phyloP scores from a whole-genome alignment of 2,888 invertebrate genomes.

The Eupithecia subumbrata region DNA sequence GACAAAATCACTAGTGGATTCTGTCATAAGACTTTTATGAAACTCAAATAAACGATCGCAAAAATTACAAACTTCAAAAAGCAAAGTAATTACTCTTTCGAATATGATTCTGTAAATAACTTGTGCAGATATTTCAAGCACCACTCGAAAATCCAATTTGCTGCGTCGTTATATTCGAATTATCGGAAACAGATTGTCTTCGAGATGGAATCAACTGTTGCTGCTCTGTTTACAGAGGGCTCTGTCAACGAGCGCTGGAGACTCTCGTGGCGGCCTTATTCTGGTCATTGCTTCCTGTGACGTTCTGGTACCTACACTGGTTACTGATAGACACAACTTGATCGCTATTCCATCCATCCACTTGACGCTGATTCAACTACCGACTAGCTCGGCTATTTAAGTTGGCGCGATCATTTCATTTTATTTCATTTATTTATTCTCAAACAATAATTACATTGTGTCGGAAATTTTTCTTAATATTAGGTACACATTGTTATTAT shows the following conservation, averaged over 20 bases:
- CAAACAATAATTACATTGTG: no score
- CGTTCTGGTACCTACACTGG: not conserved
- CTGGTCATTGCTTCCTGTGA: not conserved
- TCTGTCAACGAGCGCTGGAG: conserved; percentile 15
- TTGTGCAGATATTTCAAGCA: conserved; percentile 22
- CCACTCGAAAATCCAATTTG: conserved; percentile 34
- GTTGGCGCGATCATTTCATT: no score
- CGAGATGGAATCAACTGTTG: conserved; percentile 37
- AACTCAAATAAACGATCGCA: not conserved
- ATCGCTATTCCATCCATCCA: not conserved
- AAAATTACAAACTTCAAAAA: not conserved
- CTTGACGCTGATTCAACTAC: no score
- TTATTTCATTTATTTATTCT: no score
- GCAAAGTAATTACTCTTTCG: conserved; percentile 1
- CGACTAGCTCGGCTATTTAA: no score
- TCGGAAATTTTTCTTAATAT: no score
- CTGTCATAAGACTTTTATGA: not conserved
- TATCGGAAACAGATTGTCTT: conserved; percentile 34
- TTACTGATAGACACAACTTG: not conserved
- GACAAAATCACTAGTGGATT: not conserved
- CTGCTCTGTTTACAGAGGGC: conserved; percentile 21
- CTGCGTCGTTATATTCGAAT: conserved; percentile 31
- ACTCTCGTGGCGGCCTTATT: conserved; percentile 1
- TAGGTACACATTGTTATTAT: no score
- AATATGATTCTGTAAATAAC: conserved; percentile 22